phyloP scores from a whole-genome alignment of 2,888 invertebrate genomes.

The Gymnoscelis rufifasciata region DNA sequence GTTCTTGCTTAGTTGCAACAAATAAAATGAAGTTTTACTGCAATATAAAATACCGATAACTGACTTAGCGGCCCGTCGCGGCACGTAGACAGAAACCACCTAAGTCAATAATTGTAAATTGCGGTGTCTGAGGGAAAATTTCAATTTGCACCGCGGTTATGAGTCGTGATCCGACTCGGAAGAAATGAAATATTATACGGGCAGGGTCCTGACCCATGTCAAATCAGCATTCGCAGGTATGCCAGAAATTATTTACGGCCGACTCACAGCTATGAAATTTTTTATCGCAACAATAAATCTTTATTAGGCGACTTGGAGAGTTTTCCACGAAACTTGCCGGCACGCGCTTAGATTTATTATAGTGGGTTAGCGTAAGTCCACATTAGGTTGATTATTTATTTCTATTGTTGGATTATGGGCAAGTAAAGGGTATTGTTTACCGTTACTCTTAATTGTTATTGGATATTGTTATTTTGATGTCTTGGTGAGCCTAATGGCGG shows the following conservation, averaged over 20 bases:
- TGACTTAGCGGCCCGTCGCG: constrained; percentile 8
- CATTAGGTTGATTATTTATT: constrained; percentile 1
- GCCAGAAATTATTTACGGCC: constrained; percentile 72
- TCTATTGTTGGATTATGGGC: background rate
- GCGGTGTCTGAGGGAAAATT: constrained; percentile 51
- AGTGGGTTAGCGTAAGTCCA: constrained; percentile 17
- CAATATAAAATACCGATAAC: constrained; percentile 5
- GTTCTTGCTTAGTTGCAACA: background rate
- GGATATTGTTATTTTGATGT: no score
- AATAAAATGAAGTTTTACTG: background rate
- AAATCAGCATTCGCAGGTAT: constrained; percentile 76
- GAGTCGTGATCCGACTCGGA: constrained; percentile 59
- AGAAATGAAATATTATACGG: constrained; percentile 71
- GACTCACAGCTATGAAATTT: constrained; percentile 66
- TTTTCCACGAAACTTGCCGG: constrained; percentile 39
- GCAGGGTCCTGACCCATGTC: constrained; percentile 68
- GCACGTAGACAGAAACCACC: constrained; percentile 19
- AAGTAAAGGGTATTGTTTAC: no score
- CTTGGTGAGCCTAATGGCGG: no score
- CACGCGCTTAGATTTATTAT: constrained; percentile 25
- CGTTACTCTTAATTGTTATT: no score
- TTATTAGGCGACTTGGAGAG: constrained; percentile 62
- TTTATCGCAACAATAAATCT: constrained; percentile 71
- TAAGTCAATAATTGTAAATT: constrained; percentile 48
- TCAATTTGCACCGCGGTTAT: constrained; percentile 63